phyloP scores from a whole-genome alignment of 2,797 vertebrate genomes.

The Ptychobarbus kaznakovi region DNA sequence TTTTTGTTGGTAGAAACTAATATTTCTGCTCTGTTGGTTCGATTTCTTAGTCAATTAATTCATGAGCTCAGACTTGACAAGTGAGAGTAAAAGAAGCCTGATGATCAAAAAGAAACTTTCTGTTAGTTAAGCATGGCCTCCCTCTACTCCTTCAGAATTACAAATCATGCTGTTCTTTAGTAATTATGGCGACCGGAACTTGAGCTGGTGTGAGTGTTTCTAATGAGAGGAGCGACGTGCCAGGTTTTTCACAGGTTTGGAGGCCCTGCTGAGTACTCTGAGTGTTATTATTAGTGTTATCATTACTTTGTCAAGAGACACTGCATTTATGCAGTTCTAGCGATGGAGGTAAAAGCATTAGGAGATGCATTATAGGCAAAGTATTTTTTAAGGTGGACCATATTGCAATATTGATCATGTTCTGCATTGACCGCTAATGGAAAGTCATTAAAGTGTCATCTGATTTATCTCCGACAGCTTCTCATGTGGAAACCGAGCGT shows the following conservation, averaged over 20 bases:
- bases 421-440: not conserved
- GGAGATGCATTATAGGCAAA: not conserved
- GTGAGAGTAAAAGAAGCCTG: not conserved
- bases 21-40: not conserved
- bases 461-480: slow-evolving; percentile 75
- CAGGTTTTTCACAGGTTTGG: slow-evolving; percentile 18
- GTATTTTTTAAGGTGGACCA: not conserved
- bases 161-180: slow-evolving; percentile 2
- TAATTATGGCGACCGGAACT: slow-evolving; percentile 11
- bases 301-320: slow-evolving; percentile 21
- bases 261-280: slow-evolving; percentile 23
- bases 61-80: not conserved
- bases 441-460: slow-evolving; percentile 13
- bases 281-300: slow-evolving; percentile 39
- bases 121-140: slow-evolving; percentile 10
- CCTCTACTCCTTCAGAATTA: not conserved
- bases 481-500: slow-evolving; percentile 77
- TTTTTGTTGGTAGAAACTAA: not conserved
- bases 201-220: slow-evolving; percentile 7
- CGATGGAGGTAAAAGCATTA: not conserved
- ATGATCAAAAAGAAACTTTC: slow-evolving; percentile 22
- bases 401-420: not conserved
- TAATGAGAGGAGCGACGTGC: slow-evolving; percentile 3
- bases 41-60: not conserved
- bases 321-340: not conserved